Base-by-base conservation (phyloP, 2,113 vertebrate species). In the Sinocyclocheilus anshuiensis region DNA sequence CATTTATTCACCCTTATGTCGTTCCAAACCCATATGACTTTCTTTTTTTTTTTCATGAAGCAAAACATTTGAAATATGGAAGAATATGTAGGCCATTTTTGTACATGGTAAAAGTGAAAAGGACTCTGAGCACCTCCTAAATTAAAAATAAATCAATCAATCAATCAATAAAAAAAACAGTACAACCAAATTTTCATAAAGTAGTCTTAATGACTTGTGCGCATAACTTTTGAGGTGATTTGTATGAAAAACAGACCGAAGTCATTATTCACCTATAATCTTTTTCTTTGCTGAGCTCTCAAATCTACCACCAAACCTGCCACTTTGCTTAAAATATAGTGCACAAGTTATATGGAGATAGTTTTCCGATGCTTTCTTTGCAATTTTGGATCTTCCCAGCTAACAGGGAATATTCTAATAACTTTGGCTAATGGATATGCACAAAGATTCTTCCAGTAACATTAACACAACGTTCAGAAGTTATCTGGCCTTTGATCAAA, bases 1-100 rank as follows among this genome's bases (percentile, higher is more conserved):
- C 42, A 76, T 76, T 76, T 50, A 50, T 76, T 76, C 42, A 76
- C 74, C 42, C 42, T 76, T 6, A 76, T 48, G 74, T 76, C 42
- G 0, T 76, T 76, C n/a, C 42, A 50, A 76, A 76, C n/a, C 72
- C 42, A 42, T 15, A 48, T 50, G n/a, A 76, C 42, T 42, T 39
- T 74, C 42, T 42, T 39, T 74, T 2, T 13, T 24, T 45, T 75
- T 10, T 45, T 45, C 4, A 24, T 48, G 39, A 48, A 42, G 39
- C 22, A 45, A 22, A 48, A 45, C 48, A 45, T 1, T 11, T 24
- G 6, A 48, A 76, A 76, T 48, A 76, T 7, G n/a, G 20, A 72
- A n/a, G 13, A 15, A 26, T 16, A 0, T 26, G 72, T 7, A 2
- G 72, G 11, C 5, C 36, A 6, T n/a, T 22, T 61, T 39, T 45